These are phyloP conservation scores for Oegoconia quadripuncta DNA, from an alignment of 2,888 invertebrate genomes.

Conservation along the genomic window DNA sequence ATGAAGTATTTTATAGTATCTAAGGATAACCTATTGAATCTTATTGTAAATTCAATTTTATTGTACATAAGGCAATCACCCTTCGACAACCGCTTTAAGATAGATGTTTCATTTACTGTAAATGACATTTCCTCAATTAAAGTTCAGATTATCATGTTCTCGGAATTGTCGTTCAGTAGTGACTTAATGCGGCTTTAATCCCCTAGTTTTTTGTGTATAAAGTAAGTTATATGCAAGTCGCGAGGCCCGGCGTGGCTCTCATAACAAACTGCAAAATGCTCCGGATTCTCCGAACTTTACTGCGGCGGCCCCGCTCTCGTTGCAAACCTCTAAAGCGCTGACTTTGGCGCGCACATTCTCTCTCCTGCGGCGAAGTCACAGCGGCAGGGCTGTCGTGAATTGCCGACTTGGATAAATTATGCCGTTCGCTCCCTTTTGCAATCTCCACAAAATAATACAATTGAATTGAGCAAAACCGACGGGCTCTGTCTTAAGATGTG, in stretches of 20 bases:
- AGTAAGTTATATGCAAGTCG: slow-evolving; percentile 52
- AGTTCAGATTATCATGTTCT: slow-evolving; percentile 21
- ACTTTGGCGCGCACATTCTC: slow-evolving; percentile 64
- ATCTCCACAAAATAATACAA: slow-evolving; percentile 68
- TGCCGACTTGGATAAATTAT: slow-evolving; percentile 70
- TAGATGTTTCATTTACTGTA: slow-evolving; percentile 15
- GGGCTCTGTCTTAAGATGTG: slow-evolving; percentile 55
- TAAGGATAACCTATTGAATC: too few relatives aligned
- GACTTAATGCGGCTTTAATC: slow-evolving; percentile 9
- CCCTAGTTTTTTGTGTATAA: slow-evolving; percentile 51
- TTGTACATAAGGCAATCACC: too few relatives aligned
- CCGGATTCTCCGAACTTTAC: slow-evolving; percentile 70
- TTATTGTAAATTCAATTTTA: too few relatives aligned
- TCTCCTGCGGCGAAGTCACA: slow-evolving; percentile 57
- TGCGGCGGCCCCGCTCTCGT: slow-evolving; percentile 51
- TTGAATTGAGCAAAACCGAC: slow-evolving; percentile 59
- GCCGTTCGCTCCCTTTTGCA: slow-evolving; percentile 63
- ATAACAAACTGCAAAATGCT: slow-evolving; percentile 73
- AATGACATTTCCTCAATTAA: slow-evolving; percentile 24
- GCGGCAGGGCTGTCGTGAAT: slow-evolving; percentile 64
- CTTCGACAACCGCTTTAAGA: too few relatives aligned
- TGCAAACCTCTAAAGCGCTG: slow-evolving; percentile 73
- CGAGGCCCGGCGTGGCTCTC: slow-evolving; percentile 44
- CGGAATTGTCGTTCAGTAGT: too few relatives aligned
- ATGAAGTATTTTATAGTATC: too few relatives aligned